Percentiles rank a stretch among this genome's conserved stretches.
Evolutionary conservation across 2,888 invertebrate species (phyloP).

Genomic region (Gastracanthus pulcherrimus): DNA sequence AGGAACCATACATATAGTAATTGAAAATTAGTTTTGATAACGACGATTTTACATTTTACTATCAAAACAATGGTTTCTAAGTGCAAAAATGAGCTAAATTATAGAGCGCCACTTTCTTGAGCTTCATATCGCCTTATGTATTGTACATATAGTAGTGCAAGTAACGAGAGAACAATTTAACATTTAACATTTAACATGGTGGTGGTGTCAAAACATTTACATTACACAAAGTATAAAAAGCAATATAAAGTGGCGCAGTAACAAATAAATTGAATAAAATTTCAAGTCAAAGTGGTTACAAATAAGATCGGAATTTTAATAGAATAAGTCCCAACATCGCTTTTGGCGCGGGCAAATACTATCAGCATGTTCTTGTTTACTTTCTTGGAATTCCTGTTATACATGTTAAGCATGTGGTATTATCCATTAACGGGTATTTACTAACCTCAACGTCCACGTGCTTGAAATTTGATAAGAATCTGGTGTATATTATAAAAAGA

Average conservation of each 20-base stretch:
- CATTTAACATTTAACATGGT: conserved; percentile 17
- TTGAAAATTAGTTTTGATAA: no score
- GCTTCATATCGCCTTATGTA: background rate
- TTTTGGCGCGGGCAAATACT: conserved; percentile 75
- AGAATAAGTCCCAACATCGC: conserved; percentile 70
- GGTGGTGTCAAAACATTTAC: conserved; percentile 11
- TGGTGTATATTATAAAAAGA: background rate
- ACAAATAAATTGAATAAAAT: conserved; percentile 39
- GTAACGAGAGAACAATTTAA: conserved; percentile 3
- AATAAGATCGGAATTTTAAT: conserved; percentile 60
- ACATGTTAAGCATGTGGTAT: conserved; percentile 5
- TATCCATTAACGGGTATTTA: conserved; percentile 21
- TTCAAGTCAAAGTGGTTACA: conserved; percentile 37
- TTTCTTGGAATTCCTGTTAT: conserved; percentile 27
- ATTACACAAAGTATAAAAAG: conserved; percentile 15
- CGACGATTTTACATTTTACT: no score
- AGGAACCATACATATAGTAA: no score
- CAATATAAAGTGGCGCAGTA: conserved; percentile 54
- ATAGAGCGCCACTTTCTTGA: conserved; percentile 37
- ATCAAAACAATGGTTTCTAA: conserved; percentile 2
- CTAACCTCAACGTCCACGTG: conserved; percentile 35
- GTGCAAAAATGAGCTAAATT: background rate
- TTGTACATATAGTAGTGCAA: background rate
- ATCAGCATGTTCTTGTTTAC: conserved; percentile 48
- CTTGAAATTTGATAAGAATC: conserved; percentile 49